phyloP scores from a whole-genome alignment of 92 coral and sea anemone genomes.

The Paramuricea clavata region DNA sequence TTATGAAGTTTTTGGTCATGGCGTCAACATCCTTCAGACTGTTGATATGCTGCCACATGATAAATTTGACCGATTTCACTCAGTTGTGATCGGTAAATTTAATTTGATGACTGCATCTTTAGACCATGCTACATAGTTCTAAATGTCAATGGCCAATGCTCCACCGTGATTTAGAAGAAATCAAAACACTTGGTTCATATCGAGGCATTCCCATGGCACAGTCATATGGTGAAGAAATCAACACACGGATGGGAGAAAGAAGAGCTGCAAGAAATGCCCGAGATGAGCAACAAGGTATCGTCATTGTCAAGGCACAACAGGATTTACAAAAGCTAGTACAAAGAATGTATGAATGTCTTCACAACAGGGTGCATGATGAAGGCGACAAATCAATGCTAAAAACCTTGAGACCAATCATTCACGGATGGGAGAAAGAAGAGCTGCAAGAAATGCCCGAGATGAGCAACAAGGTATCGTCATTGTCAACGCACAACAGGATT shows the following conservation, averaged over 20 bases:
- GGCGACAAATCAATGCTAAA: conserved; percentile 11
- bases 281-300: conserved; percentile 6
- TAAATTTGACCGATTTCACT: conserved; percentile 13
- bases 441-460: conserved; percentile 6
- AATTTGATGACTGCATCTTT: not conserved
- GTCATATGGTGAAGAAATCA: conserved; percentile 25
- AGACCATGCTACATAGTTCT: not conserved
- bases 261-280: conserved; percentile 12
- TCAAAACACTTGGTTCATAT: conserved; percentile 1
- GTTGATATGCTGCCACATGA: conserved; percentile 26
- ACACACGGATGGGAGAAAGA: conserved; percentile 7
- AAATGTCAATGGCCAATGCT: conserved; percentile 15
- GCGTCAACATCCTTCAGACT: conserved; percentile 25
- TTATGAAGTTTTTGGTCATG: conserved; percentile 11
- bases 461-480: conserved; percentile 3
- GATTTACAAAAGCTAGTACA: too few species aligned
- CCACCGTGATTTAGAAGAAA: conserved; percentile 18
- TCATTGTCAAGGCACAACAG: conserved; percentile 14
- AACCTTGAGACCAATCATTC: too few species aligned
- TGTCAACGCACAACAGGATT: conserved; percentile 18
- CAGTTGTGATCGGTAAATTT: conserved; percentile 4
- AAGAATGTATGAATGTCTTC: conserved; percentile 1
- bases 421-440: conserved; percentile 9
- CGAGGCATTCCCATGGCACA: conserved; percentile 30
- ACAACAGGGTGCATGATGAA: conserved; percentile 25